Percentiles rank a stretch among this genome's conserved stretches.
These are phyloP conservation scores for Maniola jurtina DNA, from an alignment of 1,140 invertebrate genomes.

Conservation along the genomic window DNA sequence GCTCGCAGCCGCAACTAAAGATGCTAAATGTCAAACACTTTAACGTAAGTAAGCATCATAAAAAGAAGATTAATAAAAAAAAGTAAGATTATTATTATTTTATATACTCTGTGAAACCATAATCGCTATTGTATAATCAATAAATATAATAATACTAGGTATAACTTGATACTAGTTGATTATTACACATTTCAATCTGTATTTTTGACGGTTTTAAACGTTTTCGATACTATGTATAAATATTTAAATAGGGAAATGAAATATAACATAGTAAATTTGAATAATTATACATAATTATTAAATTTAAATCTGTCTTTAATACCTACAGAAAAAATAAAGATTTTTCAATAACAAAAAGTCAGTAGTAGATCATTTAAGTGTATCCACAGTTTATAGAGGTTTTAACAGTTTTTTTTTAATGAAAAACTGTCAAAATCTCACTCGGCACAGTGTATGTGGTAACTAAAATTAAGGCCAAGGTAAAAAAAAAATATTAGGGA, in stretches of 20 bases:
- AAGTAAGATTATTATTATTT: neutral
- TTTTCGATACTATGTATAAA: neutral
- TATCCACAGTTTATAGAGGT: too few species aligned
- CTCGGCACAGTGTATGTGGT: too few species aligned
- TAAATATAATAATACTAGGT: conserved; percentile 63
- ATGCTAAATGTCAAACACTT: too few species aligned
- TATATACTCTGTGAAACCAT: conserved; percentile 37
- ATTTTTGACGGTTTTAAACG: conserved; percentile 27
- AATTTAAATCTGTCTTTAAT: too few species aligned
- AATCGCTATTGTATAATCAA: conserved; percentile 39
- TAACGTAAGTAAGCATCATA: neutral
- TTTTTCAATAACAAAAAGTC: too few species aligned
- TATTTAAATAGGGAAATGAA: too few species aligned
- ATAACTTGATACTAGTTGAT: conserved; percentile 56
- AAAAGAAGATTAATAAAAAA: neutral
- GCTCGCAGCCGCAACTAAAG: too few species aligned
- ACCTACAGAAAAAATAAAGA: too few species aligned
- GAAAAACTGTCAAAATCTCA: neutral
- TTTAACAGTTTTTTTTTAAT: neutral
- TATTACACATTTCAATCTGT: conserved; percentile 45
- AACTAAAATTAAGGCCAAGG: too few species aligned
- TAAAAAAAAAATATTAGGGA: neutral
- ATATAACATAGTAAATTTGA: too few species aligned
- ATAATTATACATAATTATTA: too few species aligned
- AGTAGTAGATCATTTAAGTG: too few species aligned